phyloP scores from a whole-genome alignment of 1,140 invertebrate genomes.

The Drosophila arawakana region DNA sequence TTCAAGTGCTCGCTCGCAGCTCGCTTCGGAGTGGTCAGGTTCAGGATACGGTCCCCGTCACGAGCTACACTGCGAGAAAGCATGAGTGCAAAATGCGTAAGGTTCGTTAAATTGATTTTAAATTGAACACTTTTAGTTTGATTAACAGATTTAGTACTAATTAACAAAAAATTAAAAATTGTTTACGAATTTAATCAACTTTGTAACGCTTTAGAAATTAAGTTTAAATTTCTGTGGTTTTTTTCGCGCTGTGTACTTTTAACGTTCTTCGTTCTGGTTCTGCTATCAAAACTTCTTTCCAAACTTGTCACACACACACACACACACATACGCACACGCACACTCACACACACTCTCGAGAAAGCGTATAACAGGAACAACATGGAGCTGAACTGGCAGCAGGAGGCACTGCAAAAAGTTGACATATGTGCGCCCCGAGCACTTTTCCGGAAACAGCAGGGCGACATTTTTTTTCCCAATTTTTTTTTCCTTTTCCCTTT shows the following conservation, averaged over 20 bases:
- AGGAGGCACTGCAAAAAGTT: conserved; percentile 72
- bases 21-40: background rate
- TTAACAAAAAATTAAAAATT: too few relatives aligned
- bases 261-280: conserved; percentile 26
- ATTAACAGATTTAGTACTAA: too few relatives aligned
- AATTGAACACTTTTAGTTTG: too few relatives aligned
- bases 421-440: conserved; percentile 84
- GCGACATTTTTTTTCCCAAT: conserved; percentile 75
- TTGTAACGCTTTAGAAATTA: too few relatives aligned
- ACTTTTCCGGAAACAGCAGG: conserved; percentile 81
- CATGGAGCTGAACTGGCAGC: conserved; percentile 20
- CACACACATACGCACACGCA: conserved; percentile 6
- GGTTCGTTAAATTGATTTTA: too few relatives aligned
- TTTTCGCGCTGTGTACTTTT: background rate
- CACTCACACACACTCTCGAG: background rate
- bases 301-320: conserved; percentile 62
- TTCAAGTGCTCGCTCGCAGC: conserved; percentile 56
- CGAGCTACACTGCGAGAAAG: background rate
- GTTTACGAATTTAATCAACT: too few relatives aligned
- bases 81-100: too few relatives aligned
- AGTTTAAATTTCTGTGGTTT: background rate
- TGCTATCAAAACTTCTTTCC: conserved; percentile 60
- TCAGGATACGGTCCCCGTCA: background rate
- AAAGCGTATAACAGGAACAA: conserved; percentile 26
- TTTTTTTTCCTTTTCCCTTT: conserved; percentile 26